Conservation (phyloP, 1,140 invertebrate species). For the Contarinia nasturtii region DNA sequence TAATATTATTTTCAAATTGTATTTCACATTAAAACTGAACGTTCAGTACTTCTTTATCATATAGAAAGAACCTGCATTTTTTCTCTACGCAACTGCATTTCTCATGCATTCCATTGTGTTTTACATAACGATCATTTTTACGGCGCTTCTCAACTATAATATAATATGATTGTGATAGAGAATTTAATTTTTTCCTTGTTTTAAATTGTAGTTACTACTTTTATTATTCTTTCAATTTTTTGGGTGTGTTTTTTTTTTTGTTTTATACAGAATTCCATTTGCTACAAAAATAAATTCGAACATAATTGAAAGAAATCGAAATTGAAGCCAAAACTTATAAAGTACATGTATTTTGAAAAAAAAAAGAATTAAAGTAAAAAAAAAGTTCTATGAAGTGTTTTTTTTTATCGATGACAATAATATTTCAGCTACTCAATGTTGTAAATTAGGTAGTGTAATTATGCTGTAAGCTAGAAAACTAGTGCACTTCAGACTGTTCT, state of each 20-base stretch:
- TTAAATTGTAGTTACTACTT: background rate
- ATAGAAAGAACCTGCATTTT: too few relatives aligned
- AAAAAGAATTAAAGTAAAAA: background rate
- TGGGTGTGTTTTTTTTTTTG: background rate
- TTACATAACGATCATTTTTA: background rate
- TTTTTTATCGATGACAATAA: background rate
- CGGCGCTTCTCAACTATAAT: background rate
- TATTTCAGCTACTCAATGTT: too few relatives aligned
- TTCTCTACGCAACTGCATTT: too few relatives aligned
- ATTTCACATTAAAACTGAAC: background rate
- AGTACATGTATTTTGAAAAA: background rate
- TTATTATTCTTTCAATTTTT: background rate
- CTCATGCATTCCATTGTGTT: too few relatives aligned
- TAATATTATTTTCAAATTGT: background rate
- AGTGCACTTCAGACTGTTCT: conserved; percentile 22
- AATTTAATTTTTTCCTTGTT: background rate
- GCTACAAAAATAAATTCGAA: background rate
- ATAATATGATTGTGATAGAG: background rate
- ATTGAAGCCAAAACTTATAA: background rate
- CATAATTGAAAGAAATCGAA: background rate
- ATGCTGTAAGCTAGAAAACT: conserved; percentile 4
- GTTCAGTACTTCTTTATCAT: background rate
- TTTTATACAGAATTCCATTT: background rate
- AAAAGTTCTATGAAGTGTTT: background rate
- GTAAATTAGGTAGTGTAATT: too few relatives aligned